These are phyloP conservation scores for Luperina testacea DNA, from an alignment of 2,888 invertebrate genomes.

Conservation along the genomic window DNA sequence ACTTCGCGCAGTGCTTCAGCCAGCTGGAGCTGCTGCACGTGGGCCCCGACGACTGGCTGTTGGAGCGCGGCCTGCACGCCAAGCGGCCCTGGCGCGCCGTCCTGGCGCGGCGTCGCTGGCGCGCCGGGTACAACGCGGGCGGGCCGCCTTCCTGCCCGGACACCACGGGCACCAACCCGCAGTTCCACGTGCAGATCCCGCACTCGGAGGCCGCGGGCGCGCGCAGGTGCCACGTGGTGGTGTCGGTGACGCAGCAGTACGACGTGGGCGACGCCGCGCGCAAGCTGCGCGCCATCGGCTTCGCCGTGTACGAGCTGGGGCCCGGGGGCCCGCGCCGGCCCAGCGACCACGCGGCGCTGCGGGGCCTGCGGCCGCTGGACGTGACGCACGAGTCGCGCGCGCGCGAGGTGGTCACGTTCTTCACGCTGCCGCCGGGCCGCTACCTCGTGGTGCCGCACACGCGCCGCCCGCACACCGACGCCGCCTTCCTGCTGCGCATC, in stretches of 20 bases:
- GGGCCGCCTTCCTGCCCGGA: slow-evolving; percentile 92
- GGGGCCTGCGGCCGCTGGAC: slow-evolving; percentile 89
- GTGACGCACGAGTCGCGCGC: slow-evolving; percentile 91
- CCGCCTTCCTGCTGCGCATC: slow-evolving; percentile 92
- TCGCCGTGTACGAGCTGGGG: slow-evolving; percentile 93
- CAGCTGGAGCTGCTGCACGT: slow-evolving; percentile 93
- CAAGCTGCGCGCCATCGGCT: slow-evolving; percentile 91
- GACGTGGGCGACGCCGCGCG: slow-evolving; percentile 83
- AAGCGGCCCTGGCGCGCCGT: slow-evolving; percentile 92
- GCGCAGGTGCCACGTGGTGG: slow-evolving; percentile 93
- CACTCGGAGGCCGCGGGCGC: slow-evolving; percentile 82
- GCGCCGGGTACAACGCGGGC: slow-evolving; percentile 93
- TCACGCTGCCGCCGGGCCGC: slow-evolving; percentile 93
- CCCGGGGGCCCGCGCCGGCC: slow-evolving; percentile 65
- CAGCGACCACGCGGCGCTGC: slow-evolving; percentile 60
- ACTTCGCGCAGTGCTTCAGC: slow-evolving; percentile 92
- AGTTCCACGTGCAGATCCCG: slow-evolving; percentile 93
- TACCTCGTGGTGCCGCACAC: slow-evolving; percentile 94
- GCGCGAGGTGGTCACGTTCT: slow-evolving; percentile 91
- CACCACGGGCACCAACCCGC: slow-evolving; percentile 92
- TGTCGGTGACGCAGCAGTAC: slow-evolving; percentile 93
- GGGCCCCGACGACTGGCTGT: slow-evolving; percentile 94
- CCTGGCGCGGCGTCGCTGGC: slow-evolving; percentile 93
- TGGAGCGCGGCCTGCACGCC: slow-evolving; percentile 91
- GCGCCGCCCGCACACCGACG: slow-evolving; percentile 92